phyloP scores from a whole-genome alignment of 2,797 vertebrate species.

The Artibeus jamaicensis region DNA sequence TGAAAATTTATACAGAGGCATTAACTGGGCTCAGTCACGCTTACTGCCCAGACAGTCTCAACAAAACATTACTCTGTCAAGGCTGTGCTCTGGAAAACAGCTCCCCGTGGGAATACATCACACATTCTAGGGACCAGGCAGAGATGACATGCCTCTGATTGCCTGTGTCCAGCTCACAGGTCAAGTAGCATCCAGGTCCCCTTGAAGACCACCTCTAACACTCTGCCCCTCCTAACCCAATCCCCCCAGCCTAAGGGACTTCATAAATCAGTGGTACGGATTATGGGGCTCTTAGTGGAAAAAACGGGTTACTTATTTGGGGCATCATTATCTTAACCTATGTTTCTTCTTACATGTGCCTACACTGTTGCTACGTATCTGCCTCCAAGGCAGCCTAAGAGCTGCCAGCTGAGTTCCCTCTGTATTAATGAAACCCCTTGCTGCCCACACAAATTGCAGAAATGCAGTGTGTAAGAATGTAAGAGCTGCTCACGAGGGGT shows the following conservation, averaged over 20 bases:
- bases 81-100: background rate
- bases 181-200: rapidly evolving
- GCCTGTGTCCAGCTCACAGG: background rate
- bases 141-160: rapidly evolving
- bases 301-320: background rate
- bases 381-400: background rate
- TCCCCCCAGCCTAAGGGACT: background rate
- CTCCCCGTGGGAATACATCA: rapidly evolving
- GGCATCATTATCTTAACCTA: background rate
- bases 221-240: background rate
- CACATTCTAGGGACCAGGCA: too few species aligned
- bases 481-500: background rate
- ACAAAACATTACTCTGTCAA: background rate
- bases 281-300: background rate
- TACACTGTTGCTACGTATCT: background rate
- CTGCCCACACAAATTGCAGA: background rate
- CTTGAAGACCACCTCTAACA: background rate
- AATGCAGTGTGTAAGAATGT: too few species aligned
- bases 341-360: background rate
- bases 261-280: background rate
- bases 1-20: background rate
- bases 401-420: too few species aligned
- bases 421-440: background rate
- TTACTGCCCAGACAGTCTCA: background rate
- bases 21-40: background rate